These are phyloP conservation scores for Argyrosomus japonicus DNA, from an alignment of 2,113 vertebrate genomes.

Conservation along the genomic window DNA sequence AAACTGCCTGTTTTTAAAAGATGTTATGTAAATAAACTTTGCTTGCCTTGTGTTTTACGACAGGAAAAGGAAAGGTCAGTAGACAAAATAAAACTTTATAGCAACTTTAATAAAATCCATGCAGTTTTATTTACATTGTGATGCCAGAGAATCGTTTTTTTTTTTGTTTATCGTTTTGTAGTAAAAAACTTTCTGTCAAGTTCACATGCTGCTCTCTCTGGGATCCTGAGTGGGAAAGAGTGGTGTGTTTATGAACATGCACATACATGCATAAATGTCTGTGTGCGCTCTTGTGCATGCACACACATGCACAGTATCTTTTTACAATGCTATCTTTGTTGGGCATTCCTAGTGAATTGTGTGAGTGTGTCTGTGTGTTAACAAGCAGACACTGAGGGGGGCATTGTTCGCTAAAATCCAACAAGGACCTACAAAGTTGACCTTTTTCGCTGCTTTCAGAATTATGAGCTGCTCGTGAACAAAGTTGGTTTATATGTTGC, in stretches of 20 bases:
- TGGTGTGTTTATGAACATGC: conserved; percentile 35
- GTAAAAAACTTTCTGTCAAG: conserved; percentile 20
- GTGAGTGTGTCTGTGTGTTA: conserved; percentile 64
- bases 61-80: conserved; percentile 19
- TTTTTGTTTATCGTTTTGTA: conserved; percentile 19
- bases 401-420: conserved; percentile 79
- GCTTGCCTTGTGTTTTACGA: conserved; percentile 1
- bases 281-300: conserved; percentile 20
- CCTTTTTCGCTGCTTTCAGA: conserved; percentile 64
- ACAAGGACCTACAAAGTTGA: conserved; percentile 65
- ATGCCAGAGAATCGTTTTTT: not conserved
- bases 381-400: conserved; percentile 74
- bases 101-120: not conserved
- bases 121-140: not conserved
- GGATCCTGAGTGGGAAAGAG: conserved; percentile 18
- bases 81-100: conserved; percentile 27
- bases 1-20: not conserved
- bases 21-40: not conserved
- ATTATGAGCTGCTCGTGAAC: conserved; percentile 33
- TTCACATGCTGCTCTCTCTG: conserved; percentile 10
- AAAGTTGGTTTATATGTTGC: conserved; percentile 49
- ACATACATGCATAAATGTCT: conserved; percentile 55
- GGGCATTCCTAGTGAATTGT: conserved; percentile 41
- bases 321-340: conserved; percentile 79
- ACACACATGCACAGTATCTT: conserved; percentile 41